Base-by-base conservation (phyloP, 2,888 invertebrate genomes). In the Hirtodrosophila confusa region DNA sequence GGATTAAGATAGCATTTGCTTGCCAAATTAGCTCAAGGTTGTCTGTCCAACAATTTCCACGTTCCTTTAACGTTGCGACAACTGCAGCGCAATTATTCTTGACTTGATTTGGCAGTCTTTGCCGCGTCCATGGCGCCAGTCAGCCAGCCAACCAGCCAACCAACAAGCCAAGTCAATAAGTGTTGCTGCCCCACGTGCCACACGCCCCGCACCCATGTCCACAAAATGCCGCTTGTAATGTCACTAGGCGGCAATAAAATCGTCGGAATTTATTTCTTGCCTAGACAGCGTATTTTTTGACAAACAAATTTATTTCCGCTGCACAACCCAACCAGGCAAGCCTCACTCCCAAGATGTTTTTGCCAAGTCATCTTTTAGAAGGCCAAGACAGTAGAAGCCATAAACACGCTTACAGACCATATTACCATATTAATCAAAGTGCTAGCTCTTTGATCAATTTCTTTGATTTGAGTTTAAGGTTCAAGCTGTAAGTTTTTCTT, bases 11-110 rank as follows among this genome's bases (percentile, higher is more conserved):
- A 10, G 39, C 44, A 43, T 49, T 55, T 47, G 55, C 40, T 80
- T 64, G 78, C 86, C 86, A 86, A 84, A 84, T 84, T 84, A 88
- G 84, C 84, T 88, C 84, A 84, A 88, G 84, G 84, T 88, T 84
- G 87, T 80, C 76, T 80, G 65, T 72, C 50, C 57, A 69, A 63
- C 67, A 43, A 77, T 75, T 62, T 74, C 54, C 76, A 68, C 63
- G 61, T 62, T 75, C 36, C 60, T 47, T 61, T 58, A 39, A 29
- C 62, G 53, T 49, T 73, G 78, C 73, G 84, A 76, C 82, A 86
- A 86, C 76, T 88, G 88, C 84, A 88, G 69, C 84, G 88, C 88
- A 75, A 83, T 88, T 85, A 80, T 70, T 80, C 51, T 64, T 64
- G 44, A 65, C 85, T 78, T 71, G 60, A 78, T 80, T 82, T 83